Percentiles rank a stretch among this genome's conserved stretches.
Conservation (phyloP, 2,797 vertebrate species). For the Galagoides demidoff region DNA sequence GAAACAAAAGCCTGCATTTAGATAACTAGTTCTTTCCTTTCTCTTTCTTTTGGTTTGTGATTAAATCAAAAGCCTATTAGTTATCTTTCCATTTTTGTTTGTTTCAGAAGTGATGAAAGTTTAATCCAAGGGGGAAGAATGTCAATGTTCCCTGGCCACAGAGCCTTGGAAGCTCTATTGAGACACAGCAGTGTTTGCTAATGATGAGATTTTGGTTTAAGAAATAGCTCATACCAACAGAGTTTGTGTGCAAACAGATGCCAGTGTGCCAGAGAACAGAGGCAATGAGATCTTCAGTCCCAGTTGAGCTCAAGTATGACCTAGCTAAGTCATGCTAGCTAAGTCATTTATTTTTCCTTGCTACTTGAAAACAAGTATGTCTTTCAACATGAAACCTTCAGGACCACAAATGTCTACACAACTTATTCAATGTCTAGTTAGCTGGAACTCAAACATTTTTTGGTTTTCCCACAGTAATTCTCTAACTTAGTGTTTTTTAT, state of each 20-base stretch:
- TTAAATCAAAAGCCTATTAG: constrained; percentile 13
- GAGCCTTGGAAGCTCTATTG: neutral
- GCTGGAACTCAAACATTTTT: neutral
- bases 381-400: constrained; percentile 6
- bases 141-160: neutral
- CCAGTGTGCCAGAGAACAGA: neutral
- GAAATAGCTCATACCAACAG: neutral
- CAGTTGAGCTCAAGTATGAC: neutral
- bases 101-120: neutral
- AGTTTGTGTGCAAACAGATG: neutral
- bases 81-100: neutral
- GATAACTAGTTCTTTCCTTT: neutral
- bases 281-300: neutral
- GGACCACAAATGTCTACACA: neutral
- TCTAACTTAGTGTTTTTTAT: neutral
- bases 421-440: neutral
- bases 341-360: constrained; percentile 12
- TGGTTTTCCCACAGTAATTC: neutral
- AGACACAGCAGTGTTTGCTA: neutral
- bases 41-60: neutral
- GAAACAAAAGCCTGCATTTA: neutral
- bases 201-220: neutral
- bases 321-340: neutral
- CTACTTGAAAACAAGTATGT: neutral
- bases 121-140: neutral